phyloP scores from a whole-genome alignment of 2,888 invertebrate species.

The Eugnorisma glareosa region DNA sequence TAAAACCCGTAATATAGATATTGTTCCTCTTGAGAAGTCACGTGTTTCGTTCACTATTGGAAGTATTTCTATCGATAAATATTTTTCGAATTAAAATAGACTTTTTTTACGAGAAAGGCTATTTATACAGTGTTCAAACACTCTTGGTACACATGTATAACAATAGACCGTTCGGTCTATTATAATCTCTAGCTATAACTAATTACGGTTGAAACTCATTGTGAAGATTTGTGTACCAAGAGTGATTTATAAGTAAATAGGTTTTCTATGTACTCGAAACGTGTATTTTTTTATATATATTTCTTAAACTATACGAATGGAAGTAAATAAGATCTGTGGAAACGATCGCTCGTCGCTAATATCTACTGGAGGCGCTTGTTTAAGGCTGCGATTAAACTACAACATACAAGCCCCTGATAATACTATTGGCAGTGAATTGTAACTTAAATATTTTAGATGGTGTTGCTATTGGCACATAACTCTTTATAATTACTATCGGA shows the following conservation, averaged over 20 bases:
- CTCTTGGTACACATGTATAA: neutral
- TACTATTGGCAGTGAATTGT: constrained; percentile 63
- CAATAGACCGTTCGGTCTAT: neutral
- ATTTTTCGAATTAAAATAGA: constrained; percentile 15
- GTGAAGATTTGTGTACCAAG: neutral
- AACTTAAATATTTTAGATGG: constrained; percentile 56
- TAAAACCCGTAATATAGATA: constrained; percentile 63
- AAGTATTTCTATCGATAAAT: constrained; percentile 22
- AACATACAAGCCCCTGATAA: constrained; percentile 60
- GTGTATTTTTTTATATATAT: constrained; percentile 19
- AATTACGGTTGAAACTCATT: constrained; percentile 1
- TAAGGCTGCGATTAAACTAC: constrained; percentile 54
- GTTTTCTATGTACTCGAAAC: constrained; percentile 15
- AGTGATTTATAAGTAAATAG: neutral
- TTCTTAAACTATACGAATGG: constrained; percentile 31
- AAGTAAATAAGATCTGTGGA: constrained; percentile 33
- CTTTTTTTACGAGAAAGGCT: constrained; percentile 24
- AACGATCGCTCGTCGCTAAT: constrained; percentile 32
- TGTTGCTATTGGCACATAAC: constrained; percentile 54
- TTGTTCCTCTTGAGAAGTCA: constrained; percentile 42
- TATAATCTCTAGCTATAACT: neutral
- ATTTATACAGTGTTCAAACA: constrained; percentile 10
- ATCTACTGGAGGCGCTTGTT: constrained; percentile 54
- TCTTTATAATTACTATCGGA: constrained; percentile 41
- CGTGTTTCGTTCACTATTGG: constrained; percentile 3